phyloP scores from a whole-genome alignment of 2,797 vertebrate genomes.

The Allobates femoralis region DNA sequence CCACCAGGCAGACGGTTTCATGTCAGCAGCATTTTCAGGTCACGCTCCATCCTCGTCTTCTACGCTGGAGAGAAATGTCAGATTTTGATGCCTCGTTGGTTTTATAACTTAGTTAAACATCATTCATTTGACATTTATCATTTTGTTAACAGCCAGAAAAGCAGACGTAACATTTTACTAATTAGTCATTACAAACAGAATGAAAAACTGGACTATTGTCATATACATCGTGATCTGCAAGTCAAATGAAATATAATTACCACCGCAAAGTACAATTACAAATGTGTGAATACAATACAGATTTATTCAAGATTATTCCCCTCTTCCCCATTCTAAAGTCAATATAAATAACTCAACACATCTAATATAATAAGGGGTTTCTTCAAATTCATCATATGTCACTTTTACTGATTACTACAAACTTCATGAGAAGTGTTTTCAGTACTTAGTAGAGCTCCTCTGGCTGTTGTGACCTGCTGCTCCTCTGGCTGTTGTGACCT shows the following conservation, averaged over 20 bases:
- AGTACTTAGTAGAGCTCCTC: no score
- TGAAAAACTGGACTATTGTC: neutral
- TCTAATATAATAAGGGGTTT: no score
- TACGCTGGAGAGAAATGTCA: slow-evolving; percentile 6
- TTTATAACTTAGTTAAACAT: slow-evolving; percentile 24
- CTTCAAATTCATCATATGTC: no score
- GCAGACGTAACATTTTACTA: slow-evolving; percentile 24
- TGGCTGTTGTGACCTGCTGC: no score
- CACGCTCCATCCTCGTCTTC: neutral
- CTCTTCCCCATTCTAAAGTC: no score
- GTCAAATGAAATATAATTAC: neutral
- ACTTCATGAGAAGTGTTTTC: no score
- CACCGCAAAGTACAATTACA: neutral
- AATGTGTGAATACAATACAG: no score
- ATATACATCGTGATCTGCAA: slow-evolving; percentile 1
- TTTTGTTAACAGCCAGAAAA: slow-evolving; percentile 27
- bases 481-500: no score
- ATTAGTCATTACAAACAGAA: slow-evolving; percentile 11
- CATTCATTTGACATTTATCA: slow-evolving; percentile 40
- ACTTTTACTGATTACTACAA: no score
- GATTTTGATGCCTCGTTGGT: neutral
- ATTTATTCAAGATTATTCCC: no score
- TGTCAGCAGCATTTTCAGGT: neutral
- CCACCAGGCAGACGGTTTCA: neutral
- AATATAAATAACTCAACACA: no score